Conservation (phyloP, 2,888 invertebrate species). For the Nebria brevicollis region DNA sequence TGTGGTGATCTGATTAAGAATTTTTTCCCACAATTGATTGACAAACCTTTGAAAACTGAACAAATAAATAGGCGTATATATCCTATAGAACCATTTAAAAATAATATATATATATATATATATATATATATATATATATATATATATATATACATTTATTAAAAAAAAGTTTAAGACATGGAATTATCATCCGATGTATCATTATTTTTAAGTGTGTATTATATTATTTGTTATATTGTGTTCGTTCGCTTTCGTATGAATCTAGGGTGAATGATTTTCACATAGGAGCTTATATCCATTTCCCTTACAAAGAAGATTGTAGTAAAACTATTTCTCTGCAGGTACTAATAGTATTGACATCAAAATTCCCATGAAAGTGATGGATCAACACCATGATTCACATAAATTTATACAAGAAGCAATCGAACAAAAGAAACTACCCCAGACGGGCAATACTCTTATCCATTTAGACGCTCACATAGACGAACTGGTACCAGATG, state of each 20-base stretch:
- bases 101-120: too few relatives aligned
- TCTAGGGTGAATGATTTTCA: constrained; percentile 3
- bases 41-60: too few relatives aligned
- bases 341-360: constrained; percentile 11
- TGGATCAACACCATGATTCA: constrained; percentile 37
- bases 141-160: too few relatives aligned
- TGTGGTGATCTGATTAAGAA: too few relatives aligned
- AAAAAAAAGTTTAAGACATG: too few relatives aligned
- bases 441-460: constrained; percentile 77
- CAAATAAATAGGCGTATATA: too few relatives aligned
- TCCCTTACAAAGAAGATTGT: background rate
- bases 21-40: too few relatives aligned
- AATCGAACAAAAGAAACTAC: constrained; percentile 62
- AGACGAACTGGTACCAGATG: constrained; percentile 85
- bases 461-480: constrained; percentile 94
- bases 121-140: too few relatives aligned
- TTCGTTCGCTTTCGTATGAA: constrained; percentile 14
- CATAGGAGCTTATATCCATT: constrained; percentile 8
- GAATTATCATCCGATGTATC: background rate
- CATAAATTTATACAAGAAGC: constrained; percentile 21
- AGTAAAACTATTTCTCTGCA: constrained; percentile 16
- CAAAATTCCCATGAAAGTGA: constrained; percentile 26
- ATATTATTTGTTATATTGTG: constrained; percentile 9
- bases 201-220: background rate
- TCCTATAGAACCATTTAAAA: too few relatives aligned